Conservation (phyloP, 1,140 invertebrate species). For the Drosophila bocki region DNA sequence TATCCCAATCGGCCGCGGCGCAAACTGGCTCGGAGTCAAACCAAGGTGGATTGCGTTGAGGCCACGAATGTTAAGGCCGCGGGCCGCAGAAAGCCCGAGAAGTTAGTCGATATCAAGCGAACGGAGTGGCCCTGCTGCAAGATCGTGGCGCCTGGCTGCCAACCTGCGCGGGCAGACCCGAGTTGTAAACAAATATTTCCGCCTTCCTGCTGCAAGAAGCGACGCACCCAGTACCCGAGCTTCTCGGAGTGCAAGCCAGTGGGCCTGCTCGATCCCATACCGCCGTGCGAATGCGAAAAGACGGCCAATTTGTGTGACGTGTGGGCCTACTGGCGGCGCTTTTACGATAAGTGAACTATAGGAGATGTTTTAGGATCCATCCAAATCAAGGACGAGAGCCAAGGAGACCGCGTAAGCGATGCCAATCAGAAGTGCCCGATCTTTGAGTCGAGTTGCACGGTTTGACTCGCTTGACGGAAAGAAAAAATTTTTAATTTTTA, state of each 20-base stretch:
- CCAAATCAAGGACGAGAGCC: neutral
- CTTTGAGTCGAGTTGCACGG: neutral
- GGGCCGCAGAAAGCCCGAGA: neutral
- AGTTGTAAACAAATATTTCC: neutral
- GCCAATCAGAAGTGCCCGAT: neutral
- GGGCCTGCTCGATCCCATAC: constrained; percentile 6
- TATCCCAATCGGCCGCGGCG: constrained; percentile 14
- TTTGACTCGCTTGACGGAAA: neutral
- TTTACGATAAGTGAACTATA: neutral
- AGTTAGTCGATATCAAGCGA: constrained; percentile 1
- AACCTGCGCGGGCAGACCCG: neutral
- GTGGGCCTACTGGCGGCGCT: constrained; percentile 21
- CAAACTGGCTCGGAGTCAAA: neutral
- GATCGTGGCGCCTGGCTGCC: constrained; percentile 6
- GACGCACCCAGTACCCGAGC: constrained; percentile 30
- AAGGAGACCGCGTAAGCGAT: neutral
- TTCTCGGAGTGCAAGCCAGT: constrained; percentile 50
- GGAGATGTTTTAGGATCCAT: neutral
- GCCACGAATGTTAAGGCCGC: neutral
- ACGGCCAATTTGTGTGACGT: constrained; percentile 30
- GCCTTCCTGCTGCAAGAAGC: constrained; percentile 37
- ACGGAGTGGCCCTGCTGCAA: constrained; percentile 37
- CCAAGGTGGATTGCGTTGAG: neutral
- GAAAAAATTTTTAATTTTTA: neutral
- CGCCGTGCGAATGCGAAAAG: constrained; percentile 37